Percentiles rank a stretch among this genome's conserved stretches.
Evolutionary conservation across 2,797 vertebrate species (phyloP).

Genomic region (Neostethus bicornis): DNA sequence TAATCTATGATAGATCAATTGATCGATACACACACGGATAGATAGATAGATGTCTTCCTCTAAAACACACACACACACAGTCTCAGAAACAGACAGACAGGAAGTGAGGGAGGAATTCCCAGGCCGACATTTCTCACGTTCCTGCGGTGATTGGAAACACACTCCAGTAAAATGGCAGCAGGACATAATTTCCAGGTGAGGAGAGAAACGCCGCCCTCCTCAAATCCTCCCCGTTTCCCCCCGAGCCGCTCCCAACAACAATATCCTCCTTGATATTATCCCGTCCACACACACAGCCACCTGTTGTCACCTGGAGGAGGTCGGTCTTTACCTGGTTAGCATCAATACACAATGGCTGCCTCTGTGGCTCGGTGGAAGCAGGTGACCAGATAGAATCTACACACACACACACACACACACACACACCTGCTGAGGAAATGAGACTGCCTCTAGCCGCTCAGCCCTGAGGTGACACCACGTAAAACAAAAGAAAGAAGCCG

Average conservation of each 20-base stretch:
- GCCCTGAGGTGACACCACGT: constrained; percentile 68
- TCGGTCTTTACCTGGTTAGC: constrained; percentile 86
- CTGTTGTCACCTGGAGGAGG: constrained; percentile 82
- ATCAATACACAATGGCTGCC: constrained; percentile 96
- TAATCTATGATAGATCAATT: no score
- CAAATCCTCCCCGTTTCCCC: constrained; percentile 81
- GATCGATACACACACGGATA: no score
- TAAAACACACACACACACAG: constrained; percentile 14
- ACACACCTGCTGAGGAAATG: constrained; percentile 88
- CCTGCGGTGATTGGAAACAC: constrained; percentile 86
- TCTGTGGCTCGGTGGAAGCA: constrained; percentile 88
- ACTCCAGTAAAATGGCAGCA: constrained; percentile 82
- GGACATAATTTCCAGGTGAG: constrained; percentile 95
- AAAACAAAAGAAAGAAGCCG: constrained; percentile 43
- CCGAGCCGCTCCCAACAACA: constrained; percentile 70
- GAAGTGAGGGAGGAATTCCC: constrained; percentile 76
- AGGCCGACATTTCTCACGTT: constrained; percentile 89
- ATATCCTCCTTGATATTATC: constrained; percentile 77
- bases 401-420: constrained; percentile 28
- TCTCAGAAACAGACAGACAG: constrained; percentile 57
- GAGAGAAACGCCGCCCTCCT: constrained; percentile 92
- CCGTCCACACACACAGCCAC: constrained; percentile 62
- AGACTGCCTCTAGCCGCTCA: constrained; percentile 89
- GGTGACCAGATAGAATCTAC: constrained; percentile 93
- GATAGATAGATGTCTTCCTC: no score